Conservation (phyloP, 2,113 vertebrate species). For the Melanerpes formicivorus region DNA sequence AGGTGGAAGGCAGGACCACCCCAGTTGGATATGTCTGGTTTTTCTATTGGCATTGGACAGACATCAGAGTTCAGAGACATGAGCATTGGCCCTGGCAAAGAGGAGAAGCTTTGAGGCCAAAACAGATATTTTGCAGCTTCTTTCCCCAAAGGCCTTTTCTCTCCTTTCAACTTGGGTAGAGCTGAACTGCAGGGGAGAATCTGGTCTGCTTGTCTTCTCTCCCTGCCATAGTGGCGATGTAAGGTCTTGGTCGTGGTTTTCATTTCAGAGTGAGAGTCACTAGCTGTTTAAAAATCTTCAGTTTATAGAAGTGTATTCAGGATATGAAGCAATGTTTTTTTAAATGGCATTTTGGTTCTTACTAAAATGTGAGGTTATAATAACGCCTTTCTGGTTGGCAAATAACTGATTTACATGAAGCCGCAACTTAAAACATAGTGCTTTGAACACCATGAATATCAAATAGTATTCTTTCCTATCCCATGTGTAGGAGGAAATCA, state of each 20-base stretch:
- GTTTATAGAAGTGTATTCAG: not conserved
- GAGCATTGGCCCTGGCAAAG: not conserved
- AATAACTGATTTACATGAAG: constrained; percentile 24
- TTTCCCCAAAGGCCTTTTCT: not conserved
- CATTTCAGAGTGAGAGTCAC: not conserved
- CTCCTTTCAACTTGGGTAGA: not conserved
- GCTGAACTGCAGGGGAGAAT: not conserved
- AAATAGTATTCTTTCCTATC: constrained; percentile 28
- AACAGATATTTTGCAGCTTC: not conserved
- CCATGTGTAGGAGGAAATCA: constrained; percentile 32
- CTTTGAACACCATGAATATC: not conserved
- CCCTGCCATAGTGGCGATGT: not conserved
- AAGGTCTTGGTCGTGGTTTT: not conserved
- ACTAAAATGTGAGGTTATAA: not conserved
- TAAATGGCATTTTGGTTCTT: not conserved
- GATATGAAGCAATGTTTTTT: not conserved
- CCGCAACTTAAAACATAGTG: not conserved
- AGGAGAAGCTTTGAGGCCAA: not conserved
- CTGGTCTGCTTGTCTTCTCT: not conserved
- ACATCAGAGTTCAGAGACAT: not conserved
- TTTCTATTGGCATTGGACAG: not conserved
- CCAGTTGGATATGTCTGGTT: not conserved
- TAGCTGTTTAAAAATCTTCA: not conserved
- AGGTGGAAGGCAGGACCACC: constrained; percentile 4
- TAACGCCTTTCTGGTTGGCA: not conserved